phyloP scores from a whole-genome alignment of 2,113 vertebrate genomes.

The Rhea pennata region DNA sequence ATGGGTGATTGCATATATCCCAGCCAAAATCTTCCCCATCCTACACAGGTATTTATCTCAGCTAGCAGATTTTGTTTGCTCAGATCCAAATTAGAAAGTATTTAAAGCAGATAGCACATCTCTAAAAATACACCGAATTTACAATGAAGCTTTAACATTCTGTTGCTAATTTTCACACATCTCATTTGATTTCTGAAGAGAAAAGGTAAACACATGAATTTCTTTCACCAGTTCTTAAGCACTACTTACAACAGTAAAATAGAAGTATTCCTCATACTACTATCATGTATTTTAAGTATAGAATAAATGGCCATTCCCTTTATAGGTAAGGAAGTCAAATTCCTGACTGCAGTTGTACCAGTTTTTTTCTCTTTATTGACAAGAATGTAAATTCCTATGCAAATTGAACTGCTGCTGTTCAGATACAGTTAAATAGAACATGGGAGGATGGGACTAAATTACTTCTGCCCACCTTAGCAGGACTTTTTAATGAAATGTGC shows the following conservation, averaged over 20 bases:
- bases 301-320: neutral
- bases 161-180: conserved; percentile 57
- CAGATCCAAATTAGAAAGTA: conserved; percentile 66
- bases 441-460: neutral
- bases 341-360: neutral
- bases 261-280: neutral
- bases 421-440: conserved; percentile 1
- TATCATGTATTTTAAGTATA: neutral
- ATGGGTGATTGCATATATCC: conserved; percentile 39
- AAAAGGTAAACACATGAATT: conserved; percentile 57
- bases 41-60: conserved; percentile 65
- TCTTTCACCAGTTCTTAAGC: neutral
- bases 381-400: conserved; percentile 3
- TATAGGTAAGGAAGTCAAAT: conserved; percentile 17
- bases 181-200: conserved; percentile 46
- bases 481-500: conserved; percentile 47
- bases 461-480: conserved; percentile 25
- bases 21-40: conserved; percentile 50
- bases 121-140: conserved; percentile 69
- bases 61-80: conserved; percentile 68
- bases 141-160: conserved; percentile 64
- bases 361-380: neutral
- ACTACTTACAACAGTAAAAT: neutral
- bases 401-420: conserved; percentile 11
- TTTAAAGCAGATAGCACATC: conserved; percentile 63